Evolutionary conservation across 2,113 vertebrate genomes (phyloP), one percentile per base, ranked within the genome.

Genomic region (Percopsis transmontana): DNA sequence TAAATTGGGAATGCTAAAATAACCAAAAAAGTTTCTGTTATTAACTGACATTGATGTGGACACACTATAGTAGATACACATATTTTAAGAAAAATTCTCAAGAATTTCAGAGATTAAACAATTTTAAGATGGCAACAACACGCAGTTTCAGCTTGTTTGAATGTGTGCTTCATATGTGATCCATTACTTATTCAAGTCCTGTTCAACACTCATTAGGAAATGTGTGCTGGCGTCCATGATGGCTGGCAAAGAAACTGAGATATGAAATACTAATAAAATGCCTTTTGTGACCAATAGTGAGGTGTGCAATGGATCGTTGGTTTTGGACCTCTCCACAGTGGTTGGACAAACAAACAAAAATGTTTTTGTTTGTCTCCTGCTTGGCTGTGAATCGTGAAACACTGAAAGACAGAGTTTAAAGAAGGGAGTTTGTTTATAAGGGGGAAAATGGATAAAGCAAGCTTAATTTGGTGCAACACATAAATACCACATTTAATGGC

Each of bases 401-500:
- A 50, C 53, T 64, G 5, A 4, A 66, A 45, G 9, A 45, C 12
- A 13, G 42, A 45, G 11, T 3, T 14, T 2, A 40, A 67, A 64
- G 51, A 56, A 75, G 67, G 47, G 54, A 9, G 58, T 59, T 66
- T 73, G 41, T 62, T 70, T 58, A 0, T 33, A 48, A 66, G 38
- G 55, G 60, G 41, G 58, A 51, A 19, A 67, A 45, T 4, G 52
- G 58, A 13, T 10, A 69, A 79, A 69, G 27, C 60, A 66, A 65
- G 71, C 45, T 16, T 68, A 77, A 58, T 62, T 48, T 15, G 38
- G 38, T 13, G 5, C 59, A 64, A 74, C 48, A 71, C 48, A 68
- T 61, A 40, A 67, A 55, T 57, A 27, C 40, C 41, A 39, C 33
- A 70, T 52, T 48, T 19, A 57, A 9, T 19, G 54, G 20, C 67